Base-by-base conservation (phyloP, 1,140 invertebrate genomes). In the Drosophila ironensis region DNA sequence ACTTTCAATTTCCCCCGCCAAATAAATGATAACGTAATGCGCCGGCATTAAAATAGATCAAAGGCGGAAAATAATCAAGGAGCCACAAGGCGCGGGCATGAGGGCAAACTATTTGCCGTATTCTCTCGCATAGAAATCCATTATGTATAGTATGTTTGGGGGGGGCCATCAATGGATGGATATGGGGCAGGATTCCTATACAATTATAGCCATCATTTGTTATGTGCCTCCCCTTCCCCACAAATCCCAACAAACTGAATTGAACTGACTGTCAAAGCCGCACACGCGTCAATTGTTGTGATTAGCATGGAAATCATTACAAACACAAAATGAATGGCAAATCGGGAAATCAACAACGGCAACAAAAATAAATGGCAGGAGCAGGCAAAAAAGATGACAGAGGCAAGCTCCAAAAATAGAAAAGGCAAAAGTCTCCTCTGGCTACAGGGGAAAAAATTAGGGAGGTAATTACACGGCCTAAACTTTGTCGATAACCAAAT, bases 241-340 rank as follows among this genome's bases (percentile, higher is more conserved):
- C 8, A 33, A 54, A 16, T 12, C 27, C 6, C 9, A 16, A 12
- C 25, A 14, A 44, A 45, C 25, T 33, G 40, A 59, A 50, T 50
- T 25, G 30, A 57, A 41, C 33, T 45, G 46, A 70, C 64, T 71
- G 68, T 71, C 53, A 48, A 61, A 81, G 68, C 69, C 63, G 60
- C 66, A 72, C 68, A 75, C 71, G 80, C 81, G 71, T 84, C 80
- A 86, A 84, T 84, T 84, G 80, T 70, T 84, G 75, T 86, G 80
- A 86, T 84, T 84, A 84, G 80, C 75, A 80, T 86, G 80, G 73
- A 80, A 80, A 84, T 84, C 80, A 86, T 86, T 80, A 84, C 80
- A 68, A 82, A 67, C 77, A 68, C 60, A 73, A 67, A 84, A 81
- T 81, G 76, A 81, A 81, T 81, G 67, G 67, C 60, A 73, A 81